These are phyloP conservation scores for Calliopum simillimum DNA, from an alignment of 2,888 invertebrate genomes.

Conservation along the genomic window DNA sequence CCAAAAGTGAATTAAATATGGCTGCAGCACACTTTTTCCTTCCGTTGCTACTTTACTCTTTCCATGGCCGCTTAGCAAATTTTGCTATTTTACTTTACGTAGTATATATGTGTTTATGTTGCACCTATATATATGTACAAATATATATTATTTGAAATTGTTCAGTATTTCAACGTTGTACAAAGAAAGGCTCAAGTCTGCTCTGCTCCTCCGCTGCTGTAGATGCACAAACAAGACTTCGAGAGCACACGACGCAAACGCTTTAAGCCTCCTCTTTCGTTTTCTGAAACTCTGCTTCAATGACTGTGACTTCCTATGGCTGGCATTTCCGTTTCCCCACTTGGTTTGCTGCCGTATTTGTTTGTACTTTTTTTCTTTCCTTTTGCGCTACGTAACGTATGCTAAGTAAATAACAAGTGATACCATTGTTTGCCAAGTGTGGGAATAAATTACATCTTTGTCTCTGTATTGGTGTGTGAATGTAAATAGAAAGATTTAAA, in stretches of 20 bases:
- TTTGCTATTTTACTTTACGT: neutral
- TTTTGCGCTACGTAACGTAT: conserved; percentile 20
- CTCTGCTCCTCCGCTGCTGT: neutral
- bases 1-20: conserved; percentile 33
- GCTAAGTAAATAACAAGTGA: conserved; percentile 26
- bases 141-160: no score
- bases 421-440: conserved; percentile 25
- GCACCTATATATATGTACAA: no score
- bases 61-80: neutral
- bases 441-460: conserved; percentile 23
- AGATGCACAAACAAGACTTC: conserved; percentile 27
- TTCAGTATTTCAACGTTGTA: no score
- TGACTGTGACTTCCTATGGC: neutral
- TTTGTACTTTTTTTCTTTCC: neutral
- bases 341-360: neutral
- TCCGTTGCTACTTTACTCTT: neutral
- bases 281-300: neutral
- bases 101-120: no score
- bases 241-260: neutral
- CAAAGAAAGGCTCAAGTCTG: neutral
- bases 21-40: conserved; percentile 11
- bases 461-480: no score
- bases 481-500: no score
- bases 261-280: conserved; percentile 13
- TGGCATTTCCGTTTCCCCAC: conserved; percentile 29